Evolutionary conservation across 2,113 vertebrate species (phyloP).

Genomic region (Nothoprocta pentlandii): DNA sequence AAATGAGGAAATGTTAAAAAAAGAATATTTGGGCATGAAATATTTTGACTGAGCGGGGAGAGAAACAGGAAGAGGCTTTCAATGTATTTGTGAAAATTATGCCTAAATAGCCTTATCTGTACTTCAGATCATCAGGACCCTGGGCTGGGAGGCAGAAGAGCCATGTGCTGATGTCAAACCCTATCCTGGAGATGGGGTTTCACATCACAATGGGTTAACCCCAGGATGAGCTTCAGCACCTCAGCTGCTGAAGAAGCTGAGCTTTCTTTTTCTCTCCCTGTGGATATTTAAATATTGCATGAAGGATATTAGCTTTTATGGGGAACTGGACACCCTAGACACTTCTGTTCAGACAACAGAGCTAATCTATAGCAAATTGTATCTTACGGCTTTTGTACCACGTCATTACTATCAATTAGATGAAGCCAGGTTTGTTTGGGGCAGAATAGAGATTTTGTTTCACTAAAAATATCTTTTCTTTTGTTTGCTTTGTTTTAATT

Average conservation of each 20-base stretch:
- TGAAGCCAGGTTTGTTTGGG: not conserved
- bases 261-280: slow-evolving; percentile 7
- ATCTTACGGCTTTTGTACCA: not conserved
- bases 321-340: not conserved
- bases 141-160: fast-evolving
- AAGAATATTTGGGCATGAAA: not conserved
- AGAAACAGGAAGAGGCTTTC: not conserved
- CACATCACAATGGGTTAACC: not conserved
- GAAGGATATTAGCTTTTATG: not conserved
- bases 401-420: not conserved
- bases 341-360: not conserved
- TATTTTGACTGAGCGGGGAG: not conserved
- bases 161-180: not conserved
- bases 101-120: not conserved
- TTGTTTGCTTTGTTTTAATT: not conserved
- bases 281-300: not conserved
- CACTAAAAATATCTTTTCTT: not conserved
- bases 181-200: not conserved
- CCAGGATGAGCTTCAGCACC: not conserved
- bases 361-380: not conserved
- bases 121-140: not conserved
- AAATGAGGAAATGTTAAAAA: not conserved
- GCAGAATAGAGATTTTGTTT: not conserved
- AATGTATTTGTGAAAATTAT: not conserved
- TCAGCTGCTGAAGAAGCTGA: not conserved